phyloP scores from a whole-genome alignment of 2,113 vertebrate genomes.

The Uria aalge region DNA sequence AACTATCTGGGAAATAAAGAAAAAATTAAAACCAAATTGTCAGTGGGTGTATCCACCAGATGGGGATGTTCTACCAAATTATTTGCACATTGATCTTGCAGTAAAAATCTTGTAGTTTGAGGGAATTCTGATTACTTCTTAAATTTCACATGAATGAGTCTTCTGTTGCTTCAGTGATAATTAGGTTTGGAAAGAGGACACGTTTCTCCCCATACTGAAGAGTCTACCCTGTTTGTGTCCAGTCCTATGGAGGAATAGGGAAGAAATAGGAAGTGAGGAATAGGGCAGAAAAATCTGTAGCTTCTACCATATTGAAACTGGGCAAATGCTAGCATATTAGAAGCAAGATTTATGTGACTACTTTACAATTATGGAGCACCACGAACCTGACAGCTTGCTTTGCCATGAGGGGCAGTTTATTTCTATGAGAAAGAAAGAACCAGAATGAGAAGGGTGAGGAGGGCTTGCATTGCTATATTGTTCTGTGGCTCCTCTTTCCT shows the following conservation, averaged over 20 bases:
- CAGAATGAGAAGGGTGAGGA: background rate
- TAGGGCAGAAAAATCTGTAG: background rate
- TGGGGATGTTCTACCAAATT: conserved; percentile 62
- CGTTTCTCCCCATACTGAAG: background rate
- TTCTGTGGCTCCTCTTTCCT: background rate
- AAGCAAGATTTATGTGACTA: background rate
- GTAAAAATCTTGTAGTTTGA: background rate
- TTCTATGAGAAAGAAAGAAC: background rate
- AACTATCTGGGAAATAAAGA: background rate
- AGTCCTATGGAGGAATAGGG: background rate
- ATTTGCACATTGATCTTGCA: conserved; percentile 15
- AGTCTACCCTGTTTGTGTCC: background rate
- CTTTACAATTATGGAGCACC: background rate
- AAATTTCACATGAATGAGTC: background rate
- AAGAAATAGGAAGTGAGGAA: background rate
- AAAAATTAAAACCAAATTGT: background rate
- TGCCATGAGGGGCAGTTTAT: background rate
- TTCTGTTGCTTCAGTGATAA: background rate
- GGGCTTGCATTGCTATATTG: background rate
- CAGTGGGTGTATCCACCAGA: conserved; percentile 53
- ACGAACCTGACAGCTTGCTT: background rate
- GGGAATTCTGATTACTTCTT: background rate
- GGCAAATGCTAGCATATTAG: background rate
- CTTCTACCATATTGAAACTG: background rate
- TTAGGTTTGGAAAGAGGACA: background rate